Percentiles rank a stretch among this genome's conserved stretches.
These are phyloP conservation scores for Hypomecis punctinalis DNA, from an alignment of 2,888 invertebrate genomes.

Conservation along the genomic window DNA sequence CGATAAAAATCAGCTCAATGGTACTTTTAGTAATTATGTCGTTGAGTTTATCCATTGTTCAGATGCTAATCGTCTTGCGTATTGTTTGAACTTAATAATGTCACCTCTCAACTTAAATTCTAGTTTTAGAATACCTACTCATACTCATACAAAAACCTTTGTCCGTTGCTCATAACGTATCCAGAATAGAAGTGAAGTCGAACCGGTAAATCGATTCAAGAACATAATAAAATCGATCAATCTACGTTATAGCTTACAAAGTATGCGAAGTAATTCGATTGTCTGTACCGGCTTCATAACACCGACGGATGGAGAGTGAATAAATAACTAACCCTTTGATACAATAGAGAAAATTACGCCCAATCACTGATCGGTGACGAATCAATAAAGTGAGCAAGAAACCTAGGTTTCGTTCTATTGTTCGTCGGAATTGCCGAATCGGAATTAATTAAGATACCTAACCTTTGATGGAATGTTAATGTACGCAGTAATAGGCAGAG, in stretches of 20 bases:
- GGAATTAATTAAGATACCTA: slow-evolving; percentile 38
- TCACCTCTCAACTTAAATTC: neutral
- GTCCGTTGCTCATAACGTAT: slow-evolving; percentile 24
- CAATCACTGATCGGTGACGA: slow-evolving; percentile 39
- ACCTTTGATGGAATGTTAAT: slow-evolving; percentile 42
- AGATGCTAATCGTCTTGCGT: neutral
- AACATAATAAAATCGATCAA: slow-evolving; percentile 45
- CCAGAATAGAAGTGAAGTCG: slow-evolving; percentile 35
- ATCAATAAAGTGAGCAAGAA: slow-evolving; percentile 41
- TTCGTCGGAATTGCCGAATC: slow-evolving; percentile 22
- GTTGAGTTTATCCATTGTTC: too few species aligned
- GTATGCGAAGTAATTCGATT: slow-evolving; percentile 45
- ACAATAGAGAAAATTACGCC: slow-evolving; percentile 33
- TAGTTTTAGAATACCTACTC: neutral
- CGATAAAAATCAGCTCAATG: too few species aligned
- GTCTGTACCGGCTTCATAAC: slow-evolving; percentile 35
- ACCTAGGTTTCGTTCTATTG: slow-evolving; percentile 30
- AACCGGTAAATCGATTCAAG: slow-evolving; percentile 42
- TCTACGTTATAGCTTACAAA: slow-evolving; percentile 47
- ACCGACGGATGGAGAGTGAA: slow-evolving; percentile 39
- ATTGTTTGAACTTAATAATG: neutral
- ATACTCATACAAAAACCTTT: neutral
- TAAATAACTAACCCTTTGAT: slow-evolving; percentile 44
- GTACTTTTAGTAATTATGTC: too few species aligned
- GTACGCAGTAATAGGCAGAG: slow-evolving; percentile 39